Base-by-base conservation (phyloP, 1,140 invertebrate species). In the Wiebesia pumilae region DNA sequence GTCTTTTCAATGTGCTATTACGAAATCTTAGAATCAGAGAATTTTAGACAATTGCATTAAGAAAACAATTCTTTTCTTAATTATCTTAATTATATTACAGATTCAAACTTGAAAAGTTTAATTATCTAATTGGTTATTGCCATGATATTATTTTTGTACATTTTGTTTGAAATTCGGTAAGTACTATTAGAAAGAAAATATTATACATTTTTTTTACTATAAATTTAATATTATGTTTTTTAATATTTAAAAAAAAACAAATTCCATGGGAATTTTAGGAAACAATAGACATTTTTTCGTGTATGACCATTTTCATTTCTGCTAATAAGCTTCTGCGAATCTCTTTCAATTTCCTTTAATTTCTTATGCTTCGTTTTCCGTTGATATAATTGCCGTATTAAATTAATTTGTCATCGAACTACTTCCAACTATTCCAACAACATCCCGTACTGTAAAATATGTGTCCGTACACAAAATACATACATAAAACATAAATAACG, bases 401-500 rank as follows among this genome's bases (percentile, higher is more conserved):
- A 65, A 81, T 81, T 35, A 65, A 82, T 82, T 40, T 71, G 81
- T 47, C 35, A 58, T 73, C 58, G 35, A 83, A 77, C 43, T 77
- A 9, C 62, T 77, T 62, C 40, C 24, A 35, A 62, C 35, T 38
- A 24, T 77, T 62, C 40, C 24, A 35, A 62, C 35, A n/a, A 24
- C 16, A 27, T 35, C 12, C 51, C 33, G 30, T 6, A 10, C 33
- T 35, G 16, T 43, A 62, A 33, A 47, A 33, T 2, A 47, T 14
- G 65, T 62, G 58, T 19, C 43, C 38, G 21, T 19, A 43, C n/a
- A 12, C 62, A 38, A 33, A 33, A 43, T 24, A 77, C 62, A 62
- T 62, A 27, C 82, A 62, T 77, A 33, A 21, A 33, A 77, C 71
- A 62, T 62, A 83, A 83, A 77, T 54, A 83, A 69, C 30, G 51